phyloP scores from a whole-genome alignment of 2,888 invertebrate genomes.

The Zhengitettix transpicula region DNA sequence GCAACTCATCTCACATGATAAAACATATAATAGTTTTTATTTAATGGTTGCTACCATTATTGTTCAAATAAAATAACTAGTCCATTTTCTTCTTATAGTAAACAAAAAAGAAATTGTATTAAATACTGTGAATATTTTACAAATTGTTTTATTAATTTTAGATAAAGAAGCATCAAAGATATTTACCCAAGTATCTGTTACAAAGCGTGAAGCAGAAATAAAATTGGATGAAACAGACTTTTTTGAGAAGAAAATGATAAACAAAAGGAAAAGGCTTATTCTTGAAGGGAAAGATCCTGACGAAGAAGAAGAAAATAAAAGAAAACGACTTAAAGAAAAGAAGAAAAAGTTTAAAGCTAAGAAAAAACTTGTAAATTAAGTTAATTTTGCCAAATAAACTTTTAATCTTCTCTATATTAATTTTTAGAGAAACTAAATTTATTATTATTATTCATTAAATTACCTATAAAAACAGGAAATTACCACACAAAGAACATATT shows the following conservation, averaged over 20 bases:
- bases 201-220: constrained; percentile 84
- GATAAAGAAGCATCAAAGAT: constrained; percentile 80
- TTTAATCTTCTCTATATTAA: no score
- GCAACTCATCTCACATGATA: no score
- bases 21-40: no score
- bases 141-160: constrained; percentile 20
- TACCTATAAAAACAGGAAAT: no score
- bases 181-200: constrained; percentile 82
- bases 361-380: constrained; percentile 1
- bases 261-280: constrained; percentile 75
- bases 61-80: no score
- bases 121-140: no score
- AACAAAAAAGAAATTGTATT: background rate
- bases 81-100: no score
- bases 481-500: no score
- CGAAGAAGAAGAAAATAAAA: constrained; percentile 37
- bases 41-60: no score
- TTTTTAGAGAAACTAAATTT: no score
- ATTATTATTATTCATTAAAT: no score
- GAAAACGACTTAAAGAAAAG: constrained; percentile 9
- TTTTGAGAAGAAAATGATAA: constrained; percentile 70
- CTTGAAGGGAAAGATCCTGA: constrained; percentile 72
- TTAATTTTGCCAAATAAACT: background rate
- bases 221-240: constrained; percentile 81
- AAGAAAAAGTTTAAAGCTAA: constrained; percentile 8